Evolutionary conservation across 2,797 vertebrate species (phyloP), one percentile per base, ranked within the genome.

Genomic region (Phoebastria nigripes): DNA sequence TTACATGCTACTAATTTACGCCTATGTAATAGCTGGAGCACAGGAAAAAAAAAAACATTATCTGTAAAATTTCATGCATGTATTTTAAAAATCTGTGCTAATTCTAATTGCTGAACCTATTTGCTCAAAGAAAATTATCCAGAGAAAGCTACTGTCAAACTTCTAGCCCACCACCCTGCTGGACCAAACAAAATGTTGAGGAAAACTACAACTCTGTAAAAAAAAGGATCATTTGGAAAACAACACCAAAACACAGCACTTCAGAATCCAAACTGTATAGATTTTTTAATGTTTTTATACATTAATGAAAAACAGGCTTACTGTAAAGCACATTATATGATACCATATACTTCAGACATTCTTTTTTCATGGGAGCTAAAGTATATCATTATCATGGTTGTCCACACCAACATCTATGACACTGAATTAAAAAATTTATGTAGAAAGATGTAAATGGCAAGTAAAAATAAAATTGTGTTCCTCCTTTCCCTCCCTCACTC

Each of bases 401-500:
- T 33, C 39, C 54, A 81, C 47, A 73, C 35, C 20, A 86, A 61
- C 5, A 8, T 33, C 82, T 91, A 13, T 18, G 37, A 93, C 63
- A 92, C 26, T 49, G 42, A 86, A 87, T 80, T 94, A 2, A 93
- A 94, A 94, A 83, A 67, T 28, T 90, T 47, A 66, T 4, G 15
- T 13, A 85, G 59, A 91, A 93, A 95, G n/a, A 95, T 9, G 46
- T 52, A 90, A 78, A 92, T 52, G 25, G 42, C 26, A 93, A 89
- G 79, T 65, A n/a, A 52, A 95, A 88, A 35, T 61, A 86, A 94
- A 92, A 92, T 65, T 35, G 39, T n/a, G 33, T 59, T 87, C 42
- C 88, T 96, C 79, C 63, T 91, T 93, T 94, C 65, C 47, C 61
- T 94, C 85, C 51, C 69, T 96, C 80, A 31, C 42, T 88, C n/a